Conservation (phyloP, 2,113 vertebrate species). For the Corapipo altera region DNA sequence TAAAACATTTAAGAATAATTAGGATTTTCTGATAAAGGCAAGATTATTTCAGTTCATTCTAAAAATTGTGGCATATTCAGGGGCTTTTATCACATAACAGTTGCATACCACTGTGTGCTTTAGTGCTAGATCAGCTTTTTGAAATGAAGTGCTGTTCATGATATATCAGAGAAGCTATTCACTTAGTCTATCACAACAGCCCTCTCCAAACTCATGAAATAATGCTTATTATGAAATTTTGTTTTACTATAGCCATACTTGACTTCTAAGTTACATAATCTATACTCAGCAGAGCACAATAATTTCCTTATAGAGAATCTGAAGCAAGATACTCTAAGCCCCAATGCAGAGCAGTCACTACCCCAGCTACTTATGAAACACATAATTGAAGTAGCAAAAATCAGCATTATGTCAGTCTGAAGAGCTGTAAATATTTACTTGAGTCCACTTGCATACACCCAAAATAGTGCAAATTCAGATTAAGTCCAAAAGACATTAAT, state of each 20-base stretch:
- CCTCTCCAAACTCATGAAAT: background rate
- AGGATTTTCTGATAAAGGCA: constrained; percentile 45
- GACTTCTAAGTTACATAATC: background rate
- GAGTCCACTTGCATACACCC: background rate
- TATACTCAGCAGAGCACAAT: background rate
- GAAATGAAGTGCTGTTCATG: background rate
- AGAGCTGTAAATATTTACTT: background rate
- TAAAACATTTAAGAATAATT: constrained; percentile 71
- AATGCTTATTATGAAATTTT: background rate
- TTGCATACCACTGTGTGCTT: background rate
- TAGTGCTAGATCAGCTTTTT: background rate
- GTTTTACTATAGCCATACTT: background rate
- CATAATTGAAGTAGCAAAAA: background rate
- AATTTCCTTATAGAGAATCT: background rate
- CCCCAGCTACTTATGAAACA: background rate
- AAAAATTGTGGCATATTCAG: background rate
- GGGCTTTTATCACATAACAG: background rate
- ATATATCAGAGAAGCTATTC: background rate
- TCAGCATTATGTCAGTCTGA: background rate
- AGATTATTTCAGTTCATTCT: constrained; percentile 31
- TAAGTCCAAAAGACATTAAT: background rate
- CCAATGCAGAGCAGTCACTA: background rate
- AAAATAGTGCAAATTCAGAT: background rate
- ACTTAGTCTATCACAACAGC: background rate
- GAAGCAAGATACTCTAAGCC: background rate